Base-by-base conservation (phyloP, 2,888 invertebrate genomes). In the Beris morrisii region DNA sequence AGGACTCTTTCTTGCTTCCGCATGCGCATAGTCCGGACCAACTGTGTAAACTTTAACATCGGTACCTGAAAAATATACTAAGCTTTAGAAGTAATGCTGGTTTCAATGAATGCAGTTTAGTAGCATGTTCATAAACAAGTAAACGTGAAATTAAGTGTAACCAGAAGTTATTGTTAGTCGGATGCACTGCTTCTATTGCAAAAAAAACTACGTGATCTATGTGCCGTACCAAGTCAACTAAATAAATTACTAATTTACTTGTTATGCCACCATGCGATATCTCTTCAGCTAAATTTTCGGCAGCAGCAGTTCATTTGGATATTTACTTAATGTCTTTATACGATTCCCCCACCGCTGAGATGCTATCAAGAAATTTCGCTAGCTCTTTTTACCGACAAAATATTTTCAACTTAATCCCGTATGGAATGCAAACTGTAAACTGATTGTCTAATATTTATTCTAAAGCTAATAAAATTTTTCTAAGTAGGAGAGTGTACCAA, bases 1-100 rank as follows among this genome's bases (percentile, higher is more conserved):
- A 0, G 99, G 99, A 66, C 97, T 97, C 80, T 99, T 99, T 65
- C 99, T 84, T 0, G 99, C 99, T 81, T 99, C 99, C 0, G 99
- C 99, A 82, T 99, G 99, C 4, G 98, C 99, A 81, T 99, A 99
- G 82, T 97, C 98, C 0, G 98, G 97, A 0, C 99, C 99, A 32
- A 99, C 98, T 1, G 99, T 99, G 81, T 99, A 99, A 31, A 99
- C 97, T 83, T 91, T 87, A 55, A 87, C 87, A 73, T 87, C 86
- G 55, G 86, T 86, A 72, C 86, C 92, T 91, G 79, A 70, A 73
- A 71, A 77, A 72, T 79, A 79, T 68, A 79, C 79, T 79, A 75
- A 79, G 78, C 78, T 79, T 79, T 79, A 79, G 79, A 78, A 79
- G 78, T 79, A 78, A 79, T 79, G 77, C 78, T 78, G 78, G 77